These are phyloP conservation scores for Junonia oenone DNA, from an alignment of 2,888 invertebrate species.

Conservation along the genomic window DNA sequence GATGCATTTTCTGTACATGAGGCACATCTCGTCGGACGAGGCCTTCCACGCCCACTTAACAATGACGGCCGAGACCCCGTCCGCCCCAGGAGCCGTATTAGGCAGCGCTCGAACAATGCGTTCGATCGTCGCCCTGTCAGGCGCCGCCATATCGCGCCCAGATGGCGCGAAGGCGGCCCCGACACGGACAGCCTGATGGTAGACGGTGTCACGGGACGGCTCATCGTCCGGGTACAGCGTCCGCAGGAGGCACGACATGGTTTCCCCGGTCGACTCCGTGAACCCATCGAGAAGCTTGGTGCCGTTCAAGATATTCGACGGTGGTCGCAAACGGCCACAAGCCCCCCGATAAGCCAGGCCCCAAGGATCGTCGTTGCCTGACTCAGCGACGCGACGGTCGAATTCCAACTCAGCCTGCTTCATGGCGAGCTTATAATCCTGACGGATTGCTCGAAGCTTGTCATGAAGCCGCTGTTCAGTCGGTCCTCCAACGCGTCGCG, in stretches of 20 bases:
- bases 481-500: background rate
- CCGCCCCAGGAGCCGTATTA: conserved; percentile 33
- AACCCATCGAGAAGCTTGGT: too few species aligned
- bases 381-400: conserved; percentile 11
- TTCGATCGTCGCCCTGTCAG: background rate
- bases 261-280: background rate
- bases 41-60: conserved; percentile 27
- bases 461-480: background rate
- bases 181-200: conserved; percentile 27
- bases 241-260: background rate
- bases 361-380: conserved; percentile 27
- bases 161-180: conserved; percentile 16
- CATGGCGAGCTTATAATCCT: conserved; percentile 18
- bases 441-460: background rate
- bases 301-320: background rate
- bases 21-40: conserved; percentile 17
- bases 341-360: conserved; percentile 21
- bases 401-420: conserved; percentile 7
- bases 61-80: conserved; percentile 31
- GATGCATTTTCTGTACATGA: conserved; percentile 7
- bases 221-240: conserved; percentile 33
- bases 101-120: conserved; percentile 23
- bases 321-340: conserved; percentile 8
- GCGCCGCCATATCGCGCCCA: background rate
- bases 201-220: background rate